A percentile compares a stretch with the other conserved stretches of the same genome.
phyloP scores from a whole-genome alignment of 2,888 invertebrate species.

The Pandemis heparana region DNA sequence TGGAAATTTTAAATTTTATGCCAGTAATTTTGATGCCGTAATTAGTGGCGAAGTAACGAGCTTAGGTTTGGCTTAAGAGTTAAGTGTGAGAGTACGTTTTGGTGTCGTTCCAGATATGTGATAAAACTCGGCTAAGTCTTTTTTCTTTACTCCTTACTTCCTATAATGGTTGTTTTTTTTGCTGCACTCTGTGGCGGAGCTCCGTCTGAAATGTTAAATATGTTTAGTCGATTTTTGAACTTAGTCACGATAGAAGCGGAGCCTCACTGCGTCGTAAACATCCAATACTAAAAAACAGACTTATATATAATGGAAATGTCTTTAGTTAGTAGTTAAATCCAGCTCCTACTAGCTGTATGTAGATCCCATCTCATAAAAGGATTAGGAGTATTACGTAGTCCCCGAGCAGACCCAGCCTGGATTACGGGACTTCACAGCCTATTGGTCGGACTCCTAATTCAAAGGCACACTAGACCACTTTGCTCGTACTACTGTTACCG shows the following conservation, averaged over 20 bases:
- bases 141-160: neutral
- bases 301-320: no score
- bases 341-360: neutral
- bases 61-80: conserved; percentile 64
- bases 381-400: conserved; percentile 5
- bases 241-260: no score
- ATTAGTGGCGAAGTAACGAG: conserved; percentile 79
- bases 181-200: no score
- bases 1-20: conserved; percentile 76
- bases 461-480: neutral
- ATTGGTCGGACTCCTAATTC: neutral
- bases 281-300: no score
- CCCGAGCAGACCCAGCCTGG: neutral
- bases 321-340: neutral
- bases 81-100: conserved; percentile 67
- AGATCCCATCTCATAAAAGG: neutral
- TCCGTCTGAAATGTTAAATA: no score
- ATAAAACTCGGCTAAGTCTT: neutral
- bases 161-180: neutral
- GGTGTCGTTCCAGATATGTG: neutral
- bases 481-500: neutral
- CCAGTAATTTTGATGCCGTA: conserved; percentile 74
- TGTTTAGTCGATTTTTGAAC: no score
- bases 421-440: neutral
- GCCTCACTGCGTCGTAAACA: no score